Percentiles rank a stretch among this genome's conserved stretches.
These are phyloP conservation scores for Tetramorium parvispinum DNA, from an alignment of 1,140 invertebrate genomes.

Conservation along the genomic window DNA sequence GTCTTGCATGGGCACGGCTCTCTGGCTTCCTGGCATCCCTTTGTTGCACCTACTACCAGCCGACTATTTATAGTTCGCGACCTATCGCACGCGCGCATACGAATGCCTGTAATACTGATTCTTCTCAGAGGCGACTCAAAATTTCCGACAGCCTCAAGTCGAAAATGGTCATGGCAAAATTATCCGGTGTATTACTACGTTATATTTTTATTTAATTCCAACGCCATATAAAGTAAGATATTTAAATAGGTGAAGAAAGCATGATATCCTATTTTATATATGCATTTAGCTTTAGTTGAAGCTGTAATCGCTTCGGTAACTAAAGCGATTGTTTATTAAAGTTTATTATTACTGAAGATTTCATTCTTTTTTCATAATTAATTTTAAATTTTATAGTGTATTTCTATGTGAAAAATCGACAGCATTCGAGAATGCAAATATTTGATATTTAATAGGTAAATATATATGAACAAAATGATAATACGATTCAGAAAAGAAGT, in stretches of 20 bases:
- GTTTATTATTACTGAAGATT: too few relatives aligned
- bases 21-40: slow-evolving; percentile 75
- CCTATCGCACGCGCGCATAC: slow-evolving; percentile 49
- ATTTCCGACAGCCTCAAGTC: slow-evolving; percentile 13
- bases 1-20: slow-evolving; percentile 71
- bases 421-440: not conserved
- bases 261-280: too few relatives aligned
- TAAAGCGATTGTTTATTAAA: not conserved
- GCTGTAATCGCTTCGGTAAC: not conserved
- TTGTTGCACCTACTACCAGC: slow-evolving; percentile 76
- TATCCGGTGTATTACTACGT: not conserved
- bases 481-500: not conserved
- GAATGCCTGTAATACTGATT: slow-evolving; percentile 46
- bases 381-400: slow-evolving; percentile 7
- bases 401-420: not conserved
- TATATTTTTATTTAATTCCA: not conserved
- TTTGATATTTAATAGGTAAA: not conserved
- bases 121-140: not conserved
- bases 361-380: not conserved
- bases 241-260: not conserved
- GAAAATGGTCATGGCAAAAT: not conserved
- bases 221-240: not conserved
- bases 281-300: not conserved
- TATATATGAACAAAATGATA: not conserved
- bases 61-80: slow-evolving; percentile 72